phyloP scores from a whole-genome alignment of 2,113 vertebrate genomes.

The Zapus hudsonius region DNA sequence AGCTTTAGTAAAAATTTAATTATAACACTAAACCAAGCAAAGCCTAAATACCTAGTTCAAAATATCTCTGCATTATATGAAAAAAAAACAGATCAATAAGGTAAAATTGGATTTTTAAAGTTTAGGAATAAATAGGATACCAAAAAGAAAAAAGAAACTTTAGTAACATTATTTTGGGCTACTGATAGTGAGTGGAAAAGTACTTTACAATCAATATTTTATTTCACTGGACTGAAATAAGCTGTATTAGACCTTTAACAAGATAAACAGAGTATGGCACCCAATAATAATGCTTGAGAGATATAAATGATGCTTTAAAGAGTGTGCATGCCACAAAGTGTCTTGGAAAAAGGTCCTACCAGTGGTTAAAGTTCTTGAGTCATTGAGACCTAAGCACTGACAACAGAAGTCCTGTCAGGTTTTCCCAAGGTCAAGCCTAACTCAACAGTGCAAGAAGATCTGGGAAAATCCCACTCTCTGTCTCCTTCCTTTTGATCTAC shows the following conservation, averaged over 20 bases:
- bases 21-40: slow-evolving; percentile 59
- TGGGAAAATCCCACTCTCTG: not conserved
- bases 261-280: not conserved
- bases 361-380: not conserved
- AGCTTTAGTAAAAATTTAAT: slow-evolving; percentile 50
- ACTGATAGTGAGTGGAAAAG: not conserved
- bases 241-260: slow-evolving; percentile 18
- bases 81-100: slow-evolving; percentile 71
- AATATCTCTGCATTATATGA: slow-evolving; percentile 39
- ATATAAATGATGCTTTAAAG: not conserved
- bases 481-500: not conserved
- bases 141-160: slow-evolving; percentile 43
- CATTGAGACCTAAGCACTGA: not conserved
- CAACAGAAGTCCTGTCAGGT: not conserved
- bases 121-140: slow-evolving; percentile 17
- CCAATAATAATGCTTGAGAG: not conserved
- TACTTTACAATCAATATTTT: slow-evolving; percentile 63
- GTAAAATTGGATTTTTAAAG: slow-evolving; percentile 57
- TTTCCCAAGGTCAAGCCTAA: not conserved
- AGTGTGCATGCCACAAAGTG: not conserved
- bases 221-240: slow-evolving; percentile 30
- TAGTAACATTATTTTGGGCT: slow-evolving; percentile 15
- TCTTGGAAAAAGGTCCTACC: not conserved
- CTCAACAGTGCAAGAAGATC: not conserved
- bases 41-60: slow-evolving; percentile 29